Conservation (phyloP, 1,140 invertebrate genomes). For the Coelopa frigida region DNA sequence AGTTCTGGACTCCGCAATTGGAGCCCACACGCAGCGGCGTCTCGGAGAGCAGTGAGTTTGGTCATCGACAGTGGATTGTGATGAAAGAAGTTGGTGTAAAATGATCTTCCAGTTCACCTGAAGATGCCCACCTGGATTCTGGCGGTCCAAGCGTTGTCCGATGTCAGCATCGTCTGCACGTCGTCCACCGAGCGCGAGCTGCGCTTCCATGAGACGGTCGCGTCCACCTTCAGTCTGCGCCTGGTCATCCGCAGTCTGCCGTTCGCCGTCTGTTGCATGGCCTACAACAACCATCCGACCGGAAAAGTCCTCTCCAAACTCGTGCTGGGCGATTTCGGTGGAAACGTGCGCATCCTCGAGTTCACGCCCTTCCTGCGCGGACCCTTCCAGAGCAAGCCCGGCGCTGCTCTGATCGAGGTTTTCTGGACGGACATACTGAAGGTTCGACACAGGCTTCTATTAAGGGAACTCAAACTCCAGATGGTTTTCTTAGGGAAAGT, state of each 20-base stretch:
- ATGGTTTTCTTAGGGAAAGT: conserved; percentile 24
- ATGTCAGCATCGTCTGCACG: conserved; percentile 60
- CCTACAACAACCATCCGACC: conserved; percentile 55
- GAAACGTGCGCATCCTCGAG: conserved; percentile 54
- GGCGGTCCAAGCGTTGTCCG: conserved; percentile 58
- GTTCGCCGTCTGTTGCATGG: conserved; percentile 49
- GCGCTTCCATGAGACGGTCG: conserved; percentile 64
- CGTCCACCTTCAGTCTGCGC: conserved; percentile 58
- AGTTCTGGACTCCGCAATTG: conserved; percentile 63
- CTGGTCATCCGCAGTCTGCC: conserved; percentile 53
- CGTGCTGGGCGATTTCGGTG: conserved; percentile 59
- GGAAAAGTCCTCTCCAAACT: conserved; percentile 52
- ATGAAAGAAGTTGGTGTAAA: too few relatives aligned
- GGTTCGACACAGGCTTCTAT: too few relatives aligned
- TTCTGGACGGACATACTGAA: conserved; percentile 52
- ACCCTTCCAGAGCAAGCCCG: conserved; percentile 57
- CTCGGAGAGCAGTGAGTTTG: conserved; percentile 52
- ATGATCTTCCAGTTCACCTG: conserved; percentile 30
- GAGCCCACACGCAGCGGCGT: conserved; percentile 50
- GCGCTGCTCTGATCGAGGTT: conserved; percentile 50
- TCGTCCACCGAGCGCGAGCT: conserved; percentile 61
- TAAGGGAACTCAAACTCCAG: too few relatives aligned
- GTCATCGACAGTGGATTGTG: too few relatives aligned
- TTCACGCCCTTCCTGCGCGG: conserved; percentile 54
- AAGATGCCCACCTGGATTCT: conserved; percentile 57